Evolutionary conservation across 2,113 vertebrate species (phyloP).

Genomic region (Oryzias melastigma): DNA sequence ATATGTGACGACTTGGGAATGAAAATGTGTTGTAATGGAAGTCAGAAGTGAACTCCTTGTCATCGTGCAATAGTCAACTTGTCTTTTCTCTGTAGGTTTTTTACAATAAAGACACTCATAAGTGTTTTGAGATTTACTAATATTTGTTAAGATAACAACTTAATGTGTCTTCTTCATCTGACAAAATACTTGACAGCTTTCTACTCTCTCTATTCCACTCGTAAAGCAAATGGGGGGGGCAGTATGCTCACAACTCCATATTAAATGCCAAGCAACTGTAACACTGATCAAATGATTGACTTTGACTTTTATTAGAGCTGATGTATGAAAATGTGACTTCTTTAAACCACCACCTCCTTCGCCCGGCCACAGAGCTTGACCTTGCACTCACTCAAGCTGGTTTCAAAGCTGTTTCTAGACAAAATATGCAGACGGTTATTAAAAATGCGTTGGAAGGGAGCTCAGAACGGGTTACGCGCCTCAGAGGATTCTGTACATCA

Average conservation of each 20-base stretch:
- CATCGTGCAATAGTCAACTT: too few species aligned
- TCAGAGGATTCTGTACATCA: not conserved
- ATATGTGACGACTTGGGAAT: too few species aligned
- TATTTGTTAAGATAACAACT: too few species aligned
- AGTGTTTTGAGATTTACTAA: too few species aligned
- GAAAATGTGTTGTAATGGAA: too few species aligned
- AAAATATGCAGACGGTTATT: too few species aligned
- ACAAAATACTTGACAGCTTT: slow-evolving; percentile 6
- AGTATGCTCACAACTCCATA: slow-evolving; percentile 44
- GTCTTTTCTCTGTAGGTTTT: too few species aligned
- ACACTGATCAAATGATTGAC: slow-evolving; percentile 24
- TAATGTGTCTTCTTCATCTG: slow-evolving; percentile 6
- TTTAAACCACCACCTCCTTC: slow-evolving; percentile 1
- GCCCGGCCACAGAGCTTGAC: not conserved
- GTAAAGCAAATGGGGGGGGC: slow-evolving; percentile 13
- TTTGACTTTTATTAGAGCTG: slow-evolving; percentile 33
- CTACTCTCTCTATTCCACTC: slow-evolving; percentile 1
- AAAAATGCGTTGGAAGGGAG: too few species aligned
- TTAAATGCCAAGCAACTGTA: slow-evolving; percentile 41
- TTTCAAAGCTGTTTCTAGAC: not conserved
- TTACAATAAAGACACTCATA: too few species aligned
- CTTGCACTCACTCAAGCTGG: not conserved
- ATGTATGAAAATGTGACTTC: slow-evolving; percentile 33
- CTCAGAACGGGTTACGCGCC: too few species aligned
- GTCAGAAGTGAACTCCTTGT: too few species aligned